Evolutionary conservation across 2,113 vertebrate species (phyloP), one percentile per base, ranked within the genome.

Genomic region (Hystrix brachyura): DNA sequence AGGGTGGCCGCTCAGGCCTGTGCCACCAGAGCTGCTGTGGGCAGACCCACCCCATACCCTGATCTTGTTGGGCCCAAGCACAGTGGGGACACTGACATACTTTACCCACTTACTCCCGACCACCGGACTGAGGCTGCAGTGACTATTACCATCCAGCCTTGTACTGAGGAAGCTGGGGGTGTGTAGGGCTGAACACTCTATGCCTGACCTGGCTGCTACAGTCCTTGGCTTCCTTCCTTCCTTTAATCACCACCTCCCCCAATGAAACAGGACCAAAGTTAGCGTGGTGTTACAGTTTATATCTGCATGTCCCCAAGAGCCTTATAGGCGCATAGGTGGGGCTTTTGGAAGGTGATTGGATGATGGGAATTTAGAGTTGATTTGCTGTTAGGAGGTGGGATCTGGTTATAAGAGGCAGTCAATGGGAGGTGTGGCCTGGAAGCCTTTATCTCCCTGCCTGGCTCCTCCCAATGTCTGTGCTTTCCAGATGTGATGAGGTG

Each of bases 31-130:
- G 32, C 72, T 3, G 46, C 64, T 38, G 8, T 74, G 25, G 4
- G 18, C 0, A 0, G 4, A 17, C 2, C 53, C 21, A 13, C 53
- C 0, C 5, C 2, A 1, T 4, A 57, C 29, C 0, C 27, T 1
- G 17, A 14, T 65, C 25, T 46, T 48, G 0, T 1, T 4, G 18
- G 59, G 32, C 4, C 74, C 4, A 7, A 62, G 25, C 1, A 0
- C 2, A 0, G 53, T 23, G 43, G 15, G 34, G 17, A 12, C 38
- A 0, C 51, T 11, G 62, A n/a, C 34, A 7, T 2, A 0, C 0
- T 17, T 34, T 4, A 1, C 78, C 78, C 15, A 0, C 12, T 29
- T 46, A 7, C 19, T 78, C 17, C 57, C 23, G 8, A 1, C 6
- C 12, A 19, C 53, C 60, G 38, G 38, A 38, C 38, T 55, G 1